Conservation (phyloP, 2,888 invertebrate genomes). For the Synergus itoensis region DNA sequence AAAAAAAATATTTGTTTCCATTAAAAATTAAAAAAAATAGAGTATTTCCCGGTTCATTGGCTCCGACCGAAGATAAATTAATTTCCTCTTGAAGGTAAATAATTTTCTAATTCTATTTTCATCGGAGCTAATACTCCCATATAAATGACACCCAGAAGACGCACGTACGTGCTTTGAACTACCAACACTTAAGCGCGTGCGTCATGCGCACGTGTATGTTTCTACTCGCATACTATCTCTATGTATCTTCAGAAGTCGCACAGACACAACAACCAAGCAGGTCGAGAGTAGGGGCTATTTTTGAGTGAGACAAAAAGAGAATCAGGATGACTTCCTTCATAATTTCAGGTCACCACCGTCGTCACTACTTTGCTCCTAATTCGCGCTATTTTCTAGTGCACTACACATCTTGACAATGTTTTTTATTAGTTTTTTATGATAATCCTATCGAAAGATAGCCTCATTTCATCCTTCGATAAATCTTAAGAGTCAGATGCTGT, state of each 20-base stretch:
- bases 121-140: conserved; percentile 6
- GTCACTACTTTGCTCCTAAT: conserved; percentile 41
- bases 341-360: conserved; percentile 68
- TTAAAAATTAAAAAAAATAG: not conserved
- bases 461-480: not conserved
- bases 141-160: conserved; percentile 14
- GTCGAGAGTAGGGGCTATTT: conserved; percentile 66
- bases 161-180: conserved; percentile 20
- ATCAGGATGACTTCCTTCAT: conserved; percentile 70
- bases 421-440: not conserved
- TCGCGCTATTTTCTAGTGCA: conserved; percentile 4
- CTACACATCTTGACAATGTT: conserved; percentile 14
- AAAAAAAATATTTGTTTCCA: not conserved
- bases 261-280: conserved; percentile 48
- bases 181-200: conserved; percentile 29
- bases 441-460: not conserved
- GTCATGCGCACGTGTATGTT: conserved; percentile 22
- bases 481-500: not conserved
- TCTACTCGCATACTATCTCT: not conserved
- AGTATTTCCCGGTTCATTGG: not conserved
- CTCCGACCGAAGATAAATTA: not conserved
- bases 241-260: conserved; percentile 13
- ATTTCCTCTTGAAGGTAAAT: not conserved
- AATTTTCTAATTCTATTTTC: conserved; percentile 31
- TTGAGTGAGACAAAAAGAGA: conserved; percentile 70